Conservation (phyloP, 2,888 invertebrate species). For the Odontomyia ornata region DNA sequence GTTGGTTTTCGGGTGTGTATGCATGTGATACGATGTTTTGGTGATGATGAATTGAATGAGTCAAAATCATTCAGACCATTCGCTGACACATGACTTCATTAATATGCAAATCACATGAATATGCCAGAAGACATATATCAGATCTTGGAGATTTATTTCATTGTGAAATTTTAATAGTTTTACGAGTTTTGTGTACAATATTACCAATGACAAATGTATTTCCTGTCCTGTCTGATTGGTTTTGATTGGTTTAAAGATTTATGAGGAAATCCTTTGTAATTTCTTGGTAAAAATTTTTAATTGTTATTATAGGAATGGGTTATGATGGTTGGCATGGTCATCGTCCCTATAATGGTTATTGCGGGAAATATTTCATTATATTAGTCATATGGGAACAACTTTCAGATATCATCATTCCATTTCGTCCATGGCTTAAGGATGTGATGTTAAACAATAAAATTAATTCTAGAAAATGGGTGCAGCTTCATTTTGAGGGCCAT, state of each 20-base stretch:
- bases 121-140: slow-evolving; percentile 21
- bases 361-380: too few species aligned
- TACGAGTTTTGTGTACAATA: background rate
- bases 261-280: background rate
- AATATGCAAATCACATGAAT: slow-evolving; percentile 26
- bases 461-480: too few species aligned
- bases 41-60: slow-evolving; percentile 23
- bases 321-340: background rate
- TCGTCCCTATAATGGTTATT: too few species aligned
- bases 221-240: slow-evolving; percentile 15
- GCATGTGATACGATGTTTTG: slow-evolving; percentile 2
- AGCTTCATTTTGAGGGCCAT: too few species aligned
- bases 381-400: too few species aligned
- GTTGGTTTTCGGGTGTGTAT: background rate
- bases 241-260: background rate
- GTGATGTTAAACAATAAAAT: too few species aligned
- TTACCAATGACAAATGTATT: slow-evolving; percentile 25
- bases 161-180: slow-evolving; percentile 22
- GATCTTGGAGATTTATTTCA: slow-evolving; percentile 17
- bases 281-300: background rate
- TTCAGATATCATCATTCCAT: too few species aligned
- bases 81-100: slow-evolving; percentile 5
- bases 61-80: background rate
- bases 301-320: background rate
- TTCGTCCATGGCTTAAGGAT: too few species aligned